Base-by-base conservation (phyloP, 2,113 vertebrate genomes). In the Cyprinus carpio region DNA sequence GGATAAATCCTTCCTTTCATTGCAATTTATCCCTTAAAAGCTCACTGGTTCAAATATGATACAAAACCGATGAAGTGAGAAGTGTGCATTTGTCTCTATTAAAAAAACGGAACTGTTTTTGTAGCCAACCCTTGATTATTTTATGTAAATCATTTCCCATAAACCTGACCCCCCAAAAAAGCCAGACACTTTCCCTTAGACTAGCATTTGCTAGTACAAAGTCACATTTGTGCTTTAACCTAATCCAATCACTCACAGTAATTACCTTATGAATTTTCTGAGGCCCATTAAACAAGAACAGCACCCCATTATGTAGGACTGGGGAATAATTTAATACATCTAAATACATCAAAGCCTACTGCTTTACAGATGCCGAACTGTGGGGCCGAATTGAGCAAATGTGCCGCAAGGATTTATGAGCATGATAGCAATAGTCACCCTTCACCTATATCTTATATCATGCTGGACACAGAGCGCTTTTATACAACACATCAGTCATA, bases 251-350 rank as follows among this genome's bases (percentile, higher is more conserved):
- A 58, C 40, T 86, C 82, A 62, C 60, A 67, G 81, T 71, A 83
- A 87, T 87, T 87, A 85, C 85, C 62, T 81, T 76, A 84, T 85
- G 85, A 81, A 87, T 85, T 88, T 85, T 83, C 27, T 54, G 79
- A 82, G 74, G 82, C 46, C 77, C 77, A 89, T 87, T 89, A 83
- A 86, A 85, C 31, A 4, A 83, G 79, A 86, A 87, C 81, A 87
- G 69, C 72, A 29, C 11, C 67, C 62, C 40, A 85, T 86, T 88
- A 85, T 77, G 77, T 67, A 51, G 87, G 9, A 16, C 58, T 84
- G 85, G 82, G 79, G 60, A 81, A 88, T 67, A 83, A 71, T 88
- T 86, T 76, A 89, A 87, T 85, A 83, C 86, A 77, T 78, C 74
- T 82, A 83, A 80, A 58, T 72, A 75, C 75, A 81, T 78, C 67